phyloP scores from a whole-genome alignment of 2,113 vertebrate genomes.

The Antennarius striatus region DNA sequence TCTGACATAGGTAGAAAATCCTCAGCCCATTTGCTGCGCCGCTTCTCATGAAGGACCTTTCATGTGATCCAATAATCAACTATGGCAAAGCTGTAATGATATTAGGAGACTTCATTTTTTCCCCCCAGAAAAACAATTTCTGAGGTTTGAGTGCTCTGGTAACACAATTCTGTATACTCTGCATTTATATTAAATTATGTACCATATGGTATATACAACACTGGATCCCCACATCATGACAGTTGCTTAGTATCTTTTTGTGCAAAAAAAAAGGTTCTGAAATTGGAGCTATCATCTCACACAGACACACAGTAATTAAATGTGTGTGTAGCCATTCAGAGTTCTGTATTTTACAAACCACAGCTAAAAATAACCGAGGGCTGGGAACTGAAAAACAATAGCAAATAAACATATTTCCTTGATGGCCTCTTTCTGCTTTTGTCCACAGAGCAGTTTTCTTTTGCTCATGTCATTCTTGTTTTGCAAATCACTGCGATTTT shows the following conservation, averaged over 20 bases:
- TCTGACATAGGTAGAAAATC: slow-evolving; percentile 52
- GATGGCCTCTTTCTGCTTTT: slow-evolving; percentile 29
- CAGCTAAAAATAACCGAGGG: slow-evolving; percentile 47
- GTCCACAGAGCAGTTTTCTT: slow-evolving; percentile 41
- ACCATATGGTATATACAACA: too few relatives aligned
- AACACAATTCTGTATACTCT: background rate
- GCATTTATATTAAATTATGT: background rate
- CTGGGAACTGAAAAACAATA: slow-evolving; percentile 21
- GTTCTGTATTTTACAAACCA: slow-evolving; percentile 54
- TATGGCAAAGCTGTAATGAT: slow-evolving; percentile 44
- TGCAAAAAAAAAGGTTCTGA: background rate
- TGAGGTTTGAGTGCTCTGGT: slow-evolving; percentile 9
- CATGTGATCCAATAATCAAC: slow-evolving; percentile 30
- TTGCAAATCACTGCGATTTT: slow-evolving; percentile 27
- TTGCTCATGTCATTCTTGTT: slow-evolving; percentile 34
- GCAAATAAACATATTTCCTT: slow-evolving; percentile 50
- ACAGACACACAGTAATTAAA: background rate
- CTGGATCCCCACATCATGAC: background rate
- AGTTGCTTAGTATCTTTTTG: background rate
- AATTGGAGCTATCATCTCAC: too few relatives aligned
- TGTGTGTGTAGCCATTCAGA: slow-evolving; percentile 20
- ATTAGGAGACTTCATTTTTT: slow-evolving; percentile 5
- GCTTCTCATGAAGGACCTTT: slow-evolving; percentile 48
- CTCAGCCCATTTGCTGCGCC: slow-evolving; percentile 53
- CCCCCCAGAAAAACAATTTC: background rate